Percentiles rank a stretch among this genome's conserved stretches.
phyloP scores from a whole-genome alignment of 2,888 invertebrate genomes.

The Fragum whitleyi region DNA sequence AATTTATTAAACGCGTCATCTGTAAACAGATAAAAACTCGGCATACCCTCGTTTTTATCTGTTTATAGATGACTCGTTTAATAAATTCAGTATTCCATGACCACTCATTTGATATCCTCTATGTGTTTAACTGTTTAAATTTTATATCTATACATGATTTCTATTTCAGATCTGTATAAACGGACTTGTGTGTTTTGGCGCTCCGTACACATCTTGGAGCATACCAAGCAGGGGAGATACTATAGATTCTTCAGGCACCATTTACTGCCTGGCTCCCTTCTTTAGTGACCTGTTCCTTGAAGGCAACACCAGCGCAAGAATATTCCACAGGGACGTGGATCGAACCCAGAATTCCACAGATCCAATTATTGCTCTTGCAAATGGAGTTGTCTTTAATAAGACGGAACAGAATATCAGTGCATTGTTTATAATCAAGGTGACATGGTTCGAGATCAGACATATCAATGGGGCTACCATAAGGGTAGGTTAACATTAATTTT shows the following conservation, averaged over 20 bases:
- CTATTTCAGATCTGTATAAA: conserved; percentile 46
- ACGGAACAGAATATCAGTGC: conserved; percentile 25
- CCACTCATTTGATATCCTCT: no score
- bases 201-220: conserved; percentile 20
- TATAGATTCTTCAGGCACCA: background rate
- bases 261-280: conserved; percentile 39
- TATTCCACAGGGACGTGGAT: conserved; percentile 28
- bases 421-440: conserved; percentile 30
- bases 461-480: conserved; percentile 5
- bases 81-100: no score
- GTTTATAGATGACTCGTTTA: no score
- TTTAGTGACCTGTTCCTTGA: conserved; percentile 33
- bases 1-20: no score
- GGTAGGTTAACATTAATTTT: conserved; percentile 13
- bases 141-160: no score
- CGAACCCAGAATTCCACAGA: background rate
- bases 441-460: conserved; percentile 31
- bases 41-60: no score
- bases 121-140: no score
- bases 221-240: conserved; percentile 10
- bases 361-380: background rate
- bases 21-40: no score
- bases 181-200: conserved; percentile 44
- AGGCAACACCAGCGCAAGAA: background rate
- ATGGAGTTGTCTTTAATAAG: background rate